phyloP scores from a whole-genome alignment of 2,888 invertebrate species.

The Caenorhabditis sp. region DNA sequence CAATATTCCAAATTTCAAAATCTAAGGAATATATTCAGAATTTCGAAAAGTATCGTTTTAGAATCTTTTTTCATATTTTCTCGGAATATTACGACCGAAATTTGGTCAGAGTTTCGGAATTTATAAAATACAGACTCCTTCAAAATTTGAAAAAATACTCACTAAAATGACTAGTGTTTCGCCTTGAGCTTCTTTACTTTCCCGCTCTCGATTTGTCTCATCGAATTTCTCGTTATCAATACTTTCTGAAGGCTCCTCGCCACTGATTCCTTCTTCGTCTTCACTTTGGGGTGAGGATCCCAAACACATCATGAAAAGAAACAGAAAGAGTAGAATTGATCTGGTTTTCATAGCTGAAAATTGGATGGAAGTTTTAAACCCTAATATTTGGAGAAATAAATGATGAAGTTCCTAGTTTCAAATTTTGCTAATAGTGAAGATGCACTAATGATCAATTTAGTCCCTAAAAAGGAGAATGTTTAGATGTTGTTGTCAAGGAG shows the following conservation, averaged over 20 bases:
- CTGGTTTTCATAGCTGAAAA: conserved; percentile 6
- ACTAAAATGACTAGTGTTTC: conserved; percentile 29
- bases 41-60: too few species aligned
- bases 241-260: conserved; percentile 33
- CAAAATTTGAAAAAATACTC: neutral
- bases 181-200: conserved; percentile 1
- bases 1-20: too few species aligned
- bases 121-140: neutral
- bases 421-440: too few species aligned
- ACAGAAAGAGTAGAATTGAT: conserved; percentile 13
- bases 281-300: conserved; percentile 24
- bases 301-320: conserved; percentile 24
- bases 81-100: too few species aligned
- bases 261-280: conserved; percentile 22
- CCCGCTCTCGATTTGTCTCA: neutral
- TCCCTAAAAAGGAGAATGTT: neutral
- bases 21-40: too few species aligned
- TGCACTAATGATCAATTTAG: too few species aligned
- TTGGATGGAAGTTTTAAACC: too few species aligned
- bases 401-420: too few species aligned
- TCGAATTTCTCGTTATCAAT: too few species aligned
- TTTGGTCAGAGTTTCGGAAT: too few species aligned
- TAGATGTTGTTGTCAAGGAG: conserved; percentile 15
- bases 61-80: too few species aligned
- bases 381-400: neutral